These are phyloP conservation scores for Lagodon rhomboides DNA, from an alignment of 2,797 vertebrate species.

Conservation along the genomic window DNA sequence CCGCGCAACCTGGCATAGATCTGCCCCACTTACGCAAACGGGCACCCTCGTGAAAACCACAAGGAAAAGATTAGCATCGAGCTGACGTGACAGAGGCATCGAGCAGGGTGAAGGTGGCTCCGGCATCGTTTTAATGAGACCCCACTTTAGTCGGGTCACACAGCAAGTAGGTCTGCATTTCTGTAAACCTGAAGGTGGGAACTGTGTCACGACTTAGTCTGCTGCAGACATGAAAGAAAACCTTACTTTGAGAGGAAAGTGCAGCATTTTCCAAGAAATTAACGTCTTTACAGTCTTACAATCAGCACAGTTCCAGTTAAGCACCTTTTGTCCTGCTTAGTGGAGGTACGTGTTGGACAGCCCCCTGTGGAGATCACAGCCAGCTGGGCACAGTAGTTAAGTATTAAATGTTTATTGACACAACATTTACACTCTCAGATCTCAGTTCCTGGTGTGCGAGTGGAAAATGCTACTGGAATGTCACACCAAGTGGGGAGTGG, in stretches of 20 bases:
- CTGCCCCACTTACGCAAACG: conserved; percentile 17
- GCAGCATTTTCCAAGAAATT: background rate
- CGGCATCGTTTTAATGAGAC: conserved; percentile 42
- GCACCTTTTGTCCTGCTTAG: conserved; percentile 26
- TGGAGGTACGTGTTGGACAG: conserved; percentile 10
- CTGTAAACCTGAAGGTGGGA: background rate
- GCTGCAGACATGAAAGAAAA: background rate
- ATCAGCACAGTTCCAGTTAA: conserved; percentile 7
- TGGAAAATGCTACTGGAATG: conserved; percentile 67
- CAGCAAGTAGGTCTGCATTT: background rate
- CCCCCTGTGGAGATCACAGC: conserved; percentile 63
- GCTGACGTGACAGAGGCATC: conserved; percentile 40
- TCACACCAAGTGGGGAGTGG: conserved; percentile 56
- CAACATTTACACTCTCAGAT: conserved; percentile 63
- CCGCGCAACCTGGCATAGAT: conserved; percentile 29
- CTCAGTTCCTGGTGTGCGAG: conserved; percentile 68
- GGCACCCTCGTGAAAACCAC: conserved; percentile 81
- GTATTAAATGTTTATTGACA: conserved; percentile 68
- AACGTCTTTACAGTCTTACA: background rate
- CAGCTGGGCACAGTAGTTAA: conserved; percentile 52
- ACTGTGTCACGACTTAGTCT: background rate
- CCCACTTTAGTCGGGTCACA: conserved; percentile 12
- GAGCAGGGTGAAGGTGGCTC: conserved; percentile 14
- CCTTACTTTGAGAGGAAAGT: background rate
- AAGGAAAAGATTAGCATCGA: conserved; percentile 81